phyloP scores from a whole-genome alignment of 2,797 vertebrate species.

The Crypturellus tataupa region DNA sequence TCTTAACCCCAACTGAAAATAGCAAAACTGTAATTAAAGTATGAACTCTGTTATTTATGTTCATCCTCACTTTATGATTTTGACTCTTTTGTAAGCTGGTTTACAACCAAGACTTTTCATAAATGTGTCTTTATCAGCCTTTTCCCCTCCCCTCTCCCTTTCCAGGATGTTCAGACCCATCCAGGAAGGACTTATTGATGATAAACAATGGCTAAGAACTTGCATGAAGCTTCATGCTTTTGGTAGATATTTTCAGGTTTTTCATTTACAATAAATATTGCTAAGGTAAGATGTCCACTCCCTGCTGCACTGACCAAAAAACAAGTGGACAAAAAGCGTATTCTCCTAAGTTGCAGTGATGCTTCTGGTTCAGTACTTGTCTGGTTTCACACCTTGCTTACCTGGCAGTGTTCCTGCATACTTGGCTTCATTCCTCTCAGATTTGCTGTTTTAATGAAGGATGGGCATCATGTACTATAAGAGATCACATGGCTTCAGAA shows the following conservation, averaged over 20 bases:
- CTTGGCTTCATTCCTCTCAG: background rate
- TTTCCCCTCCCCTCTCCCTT: too few species aligned
- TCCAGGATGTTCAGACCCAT: background rate
- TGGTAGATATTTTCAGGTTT: background rate
- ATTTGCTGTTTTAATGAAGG: background rate
- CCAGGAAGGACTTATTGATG: background rate
- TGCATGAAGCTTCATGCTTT: background rate
- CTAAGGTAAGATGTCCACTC: background rate
- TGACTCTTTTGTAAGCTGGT: background rate
- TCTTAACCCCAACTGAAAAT: background rate
- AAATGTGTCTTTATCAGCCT: fast-evolving
- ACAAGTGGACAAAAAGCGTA: fast-evolving
- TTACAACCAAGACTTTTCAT: background rate
- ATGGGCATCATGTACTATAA: background rate
- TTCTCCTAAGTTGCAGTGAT: background rate
- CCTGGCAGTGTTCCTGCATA: too few species aligned
- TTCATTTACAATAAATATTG: background rate
- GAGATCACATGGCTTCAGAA: background rate
- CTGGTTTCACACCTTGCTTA: background rate
- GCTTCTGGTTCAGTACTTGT: background rate
- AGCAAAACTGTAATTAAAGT: background rate
- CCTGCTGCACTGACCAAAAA: background rate
- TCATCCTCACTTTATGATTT: background rate
- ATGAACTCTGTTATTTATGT: background rate
- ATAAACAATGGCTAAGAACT: background rate